Conservation (phyloP, 1,140 invertebrate genomes). For the Muscidifurax raptorellus region DNA sequence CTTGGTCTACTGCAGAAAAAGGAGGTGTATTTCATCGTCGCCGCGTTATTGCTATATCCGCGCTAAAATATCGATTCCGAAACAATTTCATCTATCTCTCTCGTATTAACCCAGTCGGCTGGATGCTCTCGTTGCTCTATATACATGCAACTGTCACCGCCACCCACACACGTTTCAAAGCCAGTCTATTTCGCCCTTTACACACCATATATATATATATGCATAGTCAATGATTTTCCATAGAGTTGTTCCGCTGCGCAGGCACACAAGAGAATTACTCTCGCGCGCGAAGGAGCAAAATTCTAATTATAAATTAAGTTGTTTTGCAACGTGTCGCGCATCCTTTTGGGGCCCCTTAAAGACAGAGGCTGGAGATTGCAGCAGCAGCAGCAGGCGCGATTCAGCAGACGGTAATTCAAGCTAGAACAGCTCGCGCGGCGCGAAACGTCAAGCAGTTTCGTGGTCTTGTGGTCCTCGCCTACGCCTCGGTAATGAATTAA, state of each 20-base stretch:
- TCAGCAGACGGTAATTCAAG: slow-evolving; percentile 58
- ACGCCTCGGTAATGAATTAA: slow-evolving; percentile 66
- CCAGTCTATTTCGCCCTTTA: too few relatives aligned
- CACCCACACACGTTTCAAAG: too few relatives aligned
- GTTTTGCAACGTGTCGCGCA: slow-evolving; percentile 45
- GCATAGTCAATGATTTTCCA: not conserved
- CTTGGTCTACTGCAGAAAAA: too few relatives aligned
- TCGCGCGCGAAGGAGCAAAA: not conserved
- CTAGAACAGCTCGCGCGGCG: slow-evolving; percentile 41
- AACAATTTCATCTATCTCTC: too few relatives aligned
- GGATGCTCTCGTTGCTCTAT: too few relatives aligned
- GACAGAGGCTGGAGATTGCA: slow-evolving; percentile 33
- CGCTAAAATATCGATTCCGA: too few relatives aligned
- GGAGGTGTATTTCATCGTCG: too few relatives aligned
- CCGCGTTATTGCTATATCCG: too few relatives aligned
- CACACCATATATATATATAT: too few relatives aligned
- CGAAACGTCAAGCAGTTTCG: slow-evolving; percentile 65
- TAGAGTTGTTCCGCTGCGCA: not conserved
- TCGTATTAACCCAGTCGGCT: too few relatives aligned
- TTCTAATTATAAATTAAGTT: slow-evolving; percentile 46
- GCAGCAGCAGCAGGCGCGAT: slow-evolving; percentile 29
- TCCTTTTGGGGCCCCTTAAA: slow-evolving; percentile 36
- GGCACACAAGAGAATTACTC: not conserved
- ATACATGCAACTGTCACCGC: too few relatives aligned
- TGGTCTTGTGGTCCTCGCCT: slow-evolving; percentile 54